Evolutionary conservation across 2,888 invertebrate species (phyloP), one percentile per base, ranked within the genome.

Genomic region (Conus canariensis): DNA sequence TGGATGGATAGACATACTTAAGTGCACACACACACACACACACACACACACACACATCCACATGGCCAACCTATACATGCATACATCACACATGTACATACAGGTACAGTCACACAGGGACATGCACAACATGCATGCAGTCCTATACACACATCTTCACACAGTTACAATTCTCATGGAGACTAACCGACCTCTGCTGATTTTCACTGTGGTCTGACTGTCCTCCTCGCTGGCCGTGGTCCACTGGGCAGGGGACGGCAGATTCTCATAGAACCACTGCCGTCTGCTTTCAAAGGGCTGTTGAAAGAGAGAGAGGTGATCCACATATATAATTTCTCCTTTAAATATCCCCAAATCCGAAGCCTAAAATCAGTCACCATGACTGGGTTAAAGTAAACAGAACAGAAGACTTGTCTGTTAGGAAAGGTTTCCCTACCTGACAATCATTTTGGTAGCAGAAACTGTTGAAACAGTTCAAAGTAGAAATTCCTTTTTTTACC

Each of bases 221-320:
- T 87, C 74, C n/a, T 94, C 94, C 87, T 90, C 92, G 0, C 93
- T 92, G 30, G 93, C 92, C 4, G 92, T 90, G 91, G n/a, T 92
- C 87, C 19, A 91, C 90, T 56, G 93, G 90, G 64, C 91, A 90
- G 58, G 92, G 92, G 56, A 92, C 89, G 89, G 89, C 58, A 95
- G 91, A 88, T 95, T 95, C 64, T 95, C 95, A 92, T 95, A 95
- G 91, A 96, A 96, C 96, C 96, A 96, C 85, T 93, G 91, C 82
- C 94, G 93, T 10, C 96, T 90, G 14, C 93, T 93, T 82, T 93
- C 93, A 94, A 96, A 95, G 67, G 95, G 94, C 95, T 96, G 92
- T 59, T 92, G 92, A 87, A n/a, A 7, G 70, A 77, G 10, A 83
- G 0, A 64, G 16, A 64, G 64, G 45, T 45, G 45, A 45, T 45